These are phyloP conservation scores for Cebus imitator DNA, from an alignment of 2,113 vertebrate species.

Conservation along the genomic window DNA sequence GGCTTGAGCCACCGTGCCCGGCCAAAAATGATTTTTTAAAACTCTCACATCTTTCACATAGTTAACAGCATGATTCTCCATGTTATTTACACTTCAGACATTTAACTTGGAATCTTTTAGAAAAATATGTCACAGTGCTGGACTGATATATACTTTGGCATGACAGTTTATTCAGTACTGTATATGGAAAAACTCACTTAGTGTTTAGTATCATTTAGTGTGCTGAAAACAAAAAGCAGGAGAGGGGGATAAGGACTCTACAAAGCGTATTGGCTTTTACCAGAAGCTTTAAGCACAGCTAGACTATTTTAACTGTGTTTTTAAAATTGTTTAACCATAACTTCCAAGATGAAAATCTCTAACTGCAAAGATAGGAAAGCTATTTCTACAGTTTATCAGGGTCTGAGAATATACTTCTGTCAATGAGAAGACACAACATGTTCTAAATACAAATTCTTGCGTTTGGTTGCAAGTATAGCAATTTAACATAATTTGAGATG, in stretches of 20 bases:
- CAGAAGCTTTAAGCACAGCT: neutral
- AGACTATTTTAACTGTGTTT: neutral
- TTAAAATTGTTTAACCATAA: neutral
- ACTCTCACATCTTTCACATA: neutral
- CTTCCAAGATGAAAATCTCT: constrained; percentile 29
- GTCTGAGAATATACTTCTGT: neutral
- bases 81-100: constrained; percentile 6
- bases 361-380: neutral
- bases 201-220: neutral
- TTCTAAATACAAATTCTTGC: constrained; percentile 39
- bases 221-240: neutral
- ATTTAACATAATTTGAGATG: neutral
- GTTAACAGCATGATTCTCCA: neutral
- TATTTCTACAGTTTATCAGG: neutral
- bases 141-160: neutral
- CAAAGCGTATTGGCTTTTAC: neutral
- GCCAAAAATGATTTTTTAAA: neutral
- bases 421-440: constrained; percentile 1
- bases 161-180: neutral
- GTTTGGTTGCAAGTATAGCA: neutral
- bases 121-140: neutral
- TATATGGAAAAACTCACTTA: neutral
- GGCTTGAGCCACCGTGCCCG: no score
- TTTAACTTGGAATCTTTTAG: neutral
- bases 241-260: neutral